These are phyloP conservation scores for Agonum fuliginosum DNA, from an alignment of 2,888 invertebrate species.

Conservation along the genomic window DNA sequence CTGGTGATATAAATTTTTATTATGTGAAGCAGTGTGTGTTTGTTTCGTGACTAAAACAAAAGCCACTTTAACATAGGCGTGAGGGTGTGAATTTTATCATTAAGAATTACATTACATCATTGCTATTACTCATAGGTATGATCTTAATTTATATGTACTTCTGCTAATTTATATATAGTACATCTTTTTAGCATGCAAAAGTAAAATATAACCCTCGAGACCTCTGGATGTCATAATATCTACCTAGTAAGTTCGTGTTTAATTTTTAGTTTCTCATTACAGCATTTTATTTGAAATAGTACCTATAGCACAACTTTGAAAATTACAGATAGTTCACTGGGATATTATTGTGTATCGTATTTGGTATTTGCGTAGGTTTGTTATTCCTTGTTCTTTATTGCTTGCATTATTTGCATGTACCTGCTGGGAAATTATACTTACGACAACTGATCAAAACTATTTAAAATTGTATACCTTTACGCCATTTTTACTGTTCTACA, in stretches of 20 bases:
- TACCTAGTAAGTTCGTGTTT: conserved; percentile 5
- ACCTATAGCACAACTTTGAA: not conserved
- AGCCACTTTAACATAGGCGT: conserved; percentile 49
- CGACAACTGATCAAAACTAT: not conserved
- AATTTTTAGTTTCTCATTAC: conserved; percentile 6
- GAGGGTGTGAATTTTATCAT: conserved; percentile 53
- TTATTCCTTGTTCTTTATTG: conserved; percentile 25
- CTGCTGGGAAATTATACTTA: conserved; percentile 16
- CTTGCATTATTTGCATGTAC: conserved; percentile 21
- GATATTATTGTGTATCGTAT: conserved; percentile 13
- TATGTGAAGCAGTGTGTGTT: conserved; percentile 37
- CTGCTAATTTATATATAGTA: conserved; percentile 25
- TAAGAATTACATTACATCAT: conserved; percentile 43
- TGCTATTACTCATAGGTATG: conserved; percentile 52
- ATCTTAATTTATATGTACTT: conserved; percentile 15
- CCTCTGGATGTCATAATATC: conserved; percentile 28
- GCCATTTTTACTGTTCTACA: conserved; percentile 5
- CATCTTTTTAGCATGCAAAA: conserved; percentile 39
- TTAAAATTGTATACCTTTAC: conserved; percentile 6
- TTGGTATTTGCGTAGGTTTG: conserved; percentile 36
- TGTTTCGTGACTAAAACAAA: conserved; percentile 54
- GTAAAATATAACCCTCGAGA: conserved; percentile 23
- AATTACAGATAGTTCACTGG: not conserved
- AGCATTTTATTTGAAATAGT: not conserved
- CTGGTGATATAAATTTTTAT: conserved; percentile 40